Percentiles rank a stretch among this genome's conserved stretches.
Evolutionary conservation across 2,113 vertebrate genomes (phyloP).

Genomic region (Pampusana beccarii): DNA sequence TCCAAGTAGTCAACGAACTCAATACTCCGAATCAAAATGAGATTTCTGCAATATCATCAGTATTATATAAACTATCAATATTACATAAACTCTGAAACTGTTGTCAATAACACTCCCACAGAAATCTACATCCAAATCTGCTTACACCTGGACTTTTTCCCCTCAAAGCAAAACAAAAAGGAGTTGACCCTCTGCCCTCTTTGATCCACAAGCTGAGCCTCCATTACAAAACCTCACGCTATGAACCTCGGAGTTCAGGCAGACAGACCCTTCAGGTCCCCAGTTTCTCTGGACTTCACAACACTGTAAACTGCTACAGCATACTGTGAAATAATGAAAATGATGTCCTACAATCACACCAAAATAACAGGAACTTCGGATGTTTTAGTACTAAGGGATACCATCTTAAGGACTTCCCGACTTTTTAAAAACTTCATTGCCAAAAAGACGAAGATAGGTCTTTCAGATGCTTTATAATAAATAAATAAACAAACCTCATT

Average conservation of each 20-base stretch:
- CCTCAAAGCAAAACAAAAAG: not conserved
- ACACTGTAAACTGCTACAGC: not conserved
- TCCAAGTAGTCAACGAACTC: not conserved
- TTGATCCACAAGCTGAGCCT: not conserved
- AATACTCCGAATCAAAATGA: not conserved
- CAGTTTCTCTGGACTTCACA: not conserved
- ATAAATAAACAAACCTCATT: not conserved
- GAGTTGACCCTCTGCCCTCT: not conserved
- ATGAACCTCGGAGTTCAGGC: not conserved
- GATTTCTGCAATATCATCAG: too few species aligned
- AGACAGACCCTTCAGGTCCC: not conserved
- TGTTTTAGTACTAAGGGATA: not conserved
- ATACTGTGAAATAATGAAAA: not conserved
- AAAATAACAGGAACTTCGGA: not conserved
- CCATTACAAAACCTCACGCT: accelerated
- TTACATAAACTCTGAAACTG: not conserved
- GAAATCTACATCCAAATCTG: not conserved
- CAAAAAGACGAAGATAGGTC: not conserved
- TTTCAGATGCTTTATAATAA: not conserved
- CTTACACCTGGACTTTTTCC: not conserved
- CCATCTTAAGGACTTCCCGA: not conserved
- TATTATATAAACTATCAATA: too few species aligned
- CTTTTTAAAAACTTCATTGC: not conserved
- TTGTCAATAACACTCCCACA: not conserved
- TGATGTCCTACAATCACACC: not conserved